Percentiles rank a stretch among this genome's conserved stretches.
Conservation (phyloP, 2,888 invertebrate species). For the Ariolimax columbianus region DNA sequence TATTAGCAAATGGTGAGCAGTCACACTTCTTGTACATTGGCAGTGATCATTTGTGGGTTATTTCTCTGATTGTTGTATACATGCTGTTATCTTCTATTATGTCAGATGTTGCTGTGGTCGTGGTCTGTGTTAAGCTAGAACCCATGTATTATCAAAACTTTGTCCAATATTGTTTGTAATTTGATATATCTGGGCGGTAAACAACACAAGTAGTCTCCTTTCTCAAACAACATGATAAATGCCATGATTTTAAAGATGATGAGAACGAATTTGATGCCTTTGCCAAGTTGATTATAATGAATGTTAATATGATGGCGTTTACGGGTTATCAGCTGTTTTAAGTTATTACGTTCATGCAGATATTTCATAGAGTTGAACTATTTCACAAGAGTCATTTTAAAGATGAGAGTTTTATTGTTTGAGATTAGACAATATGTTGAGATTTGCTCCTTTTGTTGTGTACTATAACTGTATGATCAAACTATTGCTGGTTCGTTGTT, state of each 20-base stretch:
- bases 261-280: slow-evolving; percentile 17
- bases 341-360: slow-evolving; percentile 28
- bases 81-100: not conserved
- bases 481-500: not conserved
- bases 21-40: slow-evolving; percentile 19
- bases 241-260: slow-evolving; percentile 6
- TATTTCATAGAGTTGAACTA: not conserved
- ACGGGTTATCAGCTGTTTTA: slow-evolving; percentile 33
- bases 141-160: not conserved
- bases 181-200: not conserved
- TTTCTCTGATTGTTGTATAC: not conserved
- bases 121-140: not conserved
- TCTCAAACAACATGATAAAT: slow-evolving; percentile 1
- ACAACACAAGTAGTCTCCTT: not conserved
- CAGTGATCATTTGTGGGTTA: not conserved
- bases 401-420: slow-evolving; percentile 8
- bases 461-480: not conserved
- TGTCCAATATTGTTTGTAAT: not conserved
- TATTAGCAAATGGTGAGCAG: slow-evolving; percentile 18
- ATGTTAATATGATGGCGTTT: slow-evolving; percentile 17
- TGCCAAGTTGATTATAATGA: slow-evolving; percentile 19
- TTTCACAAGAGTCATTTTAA: slow-evolving; percentile 14
- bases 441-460: not conserved
- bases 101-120: not conserved
- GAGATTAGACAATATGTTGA: not conserved